Evolutionary conservation across 2,113 vertebrate genomes (phyloP), one percentile per base, ranked within the genome.

Genomic region (Tylochromis polylepis): DNA sequence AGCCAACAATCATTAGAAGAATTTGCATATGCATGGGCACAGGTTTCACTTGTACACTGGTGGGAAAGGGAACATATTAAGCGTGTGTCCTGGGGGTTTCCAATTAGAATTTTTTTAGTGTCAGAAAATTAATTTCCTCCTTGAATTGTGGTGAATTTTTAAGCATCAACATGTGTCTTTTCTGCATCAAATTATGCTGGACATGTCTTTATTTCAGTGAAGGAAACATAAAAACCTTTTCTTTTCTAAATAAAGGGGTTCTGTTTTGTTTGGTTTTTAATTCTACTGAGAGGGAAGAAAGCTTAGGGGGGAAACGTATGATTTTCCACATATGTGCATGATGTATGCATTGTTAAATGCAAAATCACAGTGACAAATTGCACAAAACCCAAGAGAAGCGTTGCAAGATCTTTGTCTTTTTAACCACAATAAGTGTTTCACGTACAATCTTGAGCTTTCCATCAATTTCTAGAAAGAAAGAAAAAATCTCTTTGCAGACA

Each of bases 351-450:
- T 72, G 1, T 8, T 81, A 18, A 60, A 65, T 36, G 24, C 20
- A 65, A 38, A 70, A 83, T 83, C 31, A 27, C 16, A 1, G 53
- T 29, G 9, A 53, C 2, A 24, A n/a, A 38, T 15, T 55, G n/a
- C 22, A 70, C 18, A 51, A 31, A 62, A 4, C 27, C 72, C 72
- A 77, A 34, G 16, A 41, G 20, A 56, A 79, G 0, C 43, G 29
- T 46, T 20, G 9, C 15, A 16, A 49, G 24, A 14, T 77, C 51
- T 77, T 51, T 51, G 70, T 77, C 70, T 51, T 31, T 51, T 31
- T 51, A 51, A 5, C 43, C 0, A 2, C 70, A 51, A 2, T 4
- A 22, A 1, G 24, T 77, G 0, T 49, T 31, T 8, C 18, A 14
- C 11, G 77, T 55, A 0, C 38, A 2, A 34, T 14, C 9, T 24